A percentile compares a stretch with the other conserved stretches of the same genome.
Evolutionary conservation across 2,113 vertebrate genomes (phyloP).

Genomic region (Gnathonemus echidnorhynchus): DNA sequence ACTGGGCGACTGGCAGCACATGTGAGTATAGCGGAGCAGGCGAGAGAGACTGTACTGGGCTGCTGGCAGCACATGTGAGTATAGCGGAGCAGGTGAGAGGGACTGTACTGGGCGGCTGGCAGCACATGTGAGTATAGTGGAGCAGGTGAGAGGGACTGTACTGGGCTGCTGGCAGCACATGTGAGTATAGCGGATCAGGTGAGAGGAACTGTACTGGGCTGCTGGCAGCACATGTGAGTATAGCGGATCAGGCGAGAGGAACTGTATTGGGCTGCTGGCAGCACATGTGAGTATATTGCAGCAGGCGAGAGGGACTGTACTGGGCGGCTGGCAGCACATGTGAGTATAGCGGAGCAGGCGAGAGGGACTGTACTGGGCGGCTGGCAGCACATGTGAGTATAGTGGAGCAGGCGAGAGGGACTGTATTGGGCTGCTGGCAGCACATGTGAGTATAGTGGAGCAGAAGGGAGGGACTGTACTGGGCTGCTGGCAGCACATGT

Average conservation of each 20-base stretch:
- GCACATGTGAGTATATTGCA: slow-evolving; percentile 50
- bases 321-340: slow-evolving; percentile 52
- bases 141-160: background rate
- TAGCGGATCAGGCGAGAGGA: background rate
- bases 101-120: slow-evolving; percentile 59
- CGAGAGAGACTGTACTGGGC: background rate
- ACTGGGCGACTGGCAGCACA: slow-evolving; percentile 69
- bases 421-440: background rate
- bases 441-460: background rate
- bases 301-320: background rate
- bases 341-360: slow-evolving; percentile 5
- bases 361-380: background rate
- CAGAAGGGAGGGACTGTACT: slow-evolving; percentile 40
- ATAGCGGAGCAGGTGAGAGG: background rate
- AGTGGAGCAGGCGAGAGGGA: background rate
- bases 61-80: background rate
- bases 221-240: slow-evolving; percentile 56
- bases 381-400: slow-evolving; percentile 57
- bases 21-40: slow-evolving; percentile 15
- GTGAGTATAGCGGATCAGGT: background rate
- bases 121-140: slow-evolving; percentile 51
- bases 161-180: slow-evolving; percentile 52
- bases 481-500: slow-evolving; percentile 64
- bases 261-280: slow-evolving; percentile 35
- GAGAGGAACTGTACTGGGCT: background rate